Evolutionary conservation across 2,888 invertebrate species (phyloP), one percentile per base, ranked within the genome.

Genomic region (Chrysomela aeneicollis): DNA sequence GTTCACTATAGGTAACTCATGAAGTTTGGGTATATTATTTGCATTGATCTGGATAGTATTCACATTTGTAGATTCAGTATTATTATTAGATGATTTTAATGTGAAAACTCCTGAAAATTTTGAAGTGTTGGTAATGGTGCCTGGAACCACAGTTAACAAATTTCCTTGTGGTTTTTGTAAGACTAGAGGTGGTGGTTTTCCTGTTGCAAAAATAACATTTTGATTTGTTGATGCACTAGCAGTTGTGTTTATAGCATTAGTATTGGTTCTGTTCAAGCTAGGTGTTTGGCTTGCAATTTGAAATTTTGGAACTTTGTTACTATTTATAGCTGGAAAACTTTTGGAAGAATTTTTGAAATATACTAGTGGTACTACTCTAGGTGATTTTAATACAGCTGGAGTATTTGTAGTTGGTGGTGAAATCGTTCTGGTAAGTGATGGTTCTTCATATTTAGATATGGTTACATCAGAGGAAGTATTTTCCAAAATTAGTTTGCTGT

Each of bases 61-160:
- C 10, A 82, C 63, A 68, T 84, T 18, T 30, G 64, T 50, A 35
- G 49, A 51, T 50, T 66, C 69, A 51, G 84, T 84, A 68, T 85
- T 84, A 69, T 78, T 79, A 57, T 78, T 80, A 4, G 84, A 77
- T 74, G 87, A 86, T 74, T 88, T 87, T 17, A 87, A 82, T 70
- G 87, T 84, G 3, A 88, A 87, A 54, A 87, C 84, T 30, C 86
- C 84, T 1, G 85, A 81, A 68, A 85, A 85, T 77, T 87, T 87
- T 22, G 73, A 74, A 1, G 82, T 79, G 74, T 49, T 81, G 78
- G 85, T 81, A 35, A 35, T 83, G 68, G 82, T 84, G 22, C 86
- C 85, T 0, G 87, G 86, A 73, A 86, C 85, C 53, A 86, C 83
- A 37, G 79, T 75, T 32, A 77, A 65, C 35, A 70, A 47, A 67